Conservation (phyloP, 1,140 invertebrate genomes). For the Halyomorpha halys region DNA sequence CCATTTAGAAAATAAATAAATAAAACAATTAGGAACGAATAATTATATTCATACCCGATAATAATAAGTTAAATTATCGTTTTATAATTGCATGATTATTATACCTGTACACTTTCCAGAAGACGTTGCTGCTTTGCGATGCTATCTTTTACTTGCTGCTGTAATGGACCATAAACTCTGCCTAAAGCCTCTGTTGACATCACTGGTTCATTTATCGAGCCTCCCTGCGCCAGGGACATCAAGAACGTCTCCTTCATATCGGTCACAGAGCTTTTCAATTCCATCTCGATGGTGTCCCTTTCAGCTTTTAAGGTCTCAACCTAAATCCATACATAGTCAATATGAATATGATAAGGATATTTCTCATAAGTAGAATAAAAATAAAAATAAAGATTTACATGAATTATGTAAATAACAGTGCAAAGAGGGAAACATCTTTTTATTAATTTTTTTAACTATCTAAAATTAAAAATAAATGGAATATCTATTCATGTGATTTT, state of each 20-base stretch:
- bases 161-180: constrained; percentile 66
- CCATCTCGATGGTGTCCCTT: constrained; percentile 75
- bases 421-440: too few relatives aligned
- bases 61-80: constrained; percentile 10
- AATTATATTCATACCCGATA: too few relatives aligned
- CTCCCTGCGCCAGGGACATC: constrained; percentile 66
- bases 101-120: constrained; percentile 63
- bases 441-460: too few relatives aligned
- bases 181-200: constrained; percentile 67
- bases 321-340: constrained; percentile 34
- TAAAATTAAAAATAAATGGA: too few relatives aligned
- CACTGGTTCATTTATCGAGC: constrained; percentile 70
- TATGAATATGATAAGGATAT: constrained; percentile 2
- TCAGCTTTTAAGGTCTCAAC: constrained; percentile 82
- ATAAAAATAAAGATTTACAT: not conserved
- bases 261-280: constrained; percentile 69
- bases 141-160: constrained; percentile 68
- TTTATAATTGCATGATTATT: too few relatives aligned
- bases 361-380: too few relatives aligned
- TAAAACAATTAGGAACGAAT: too few relatives aligned
- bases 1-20: too few relatives aligned
- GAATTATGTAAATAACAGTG: not conserved
- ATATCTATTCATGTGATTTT: too few relatives aligned
- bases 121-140: constrained; percentile 66
- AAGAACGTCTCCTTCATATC: constrained; percentile 83